Evolutionary conservation across 2,113 vertebrate genomes (phyloP).

Genomic region (Lampris megalopsis): DNA sequence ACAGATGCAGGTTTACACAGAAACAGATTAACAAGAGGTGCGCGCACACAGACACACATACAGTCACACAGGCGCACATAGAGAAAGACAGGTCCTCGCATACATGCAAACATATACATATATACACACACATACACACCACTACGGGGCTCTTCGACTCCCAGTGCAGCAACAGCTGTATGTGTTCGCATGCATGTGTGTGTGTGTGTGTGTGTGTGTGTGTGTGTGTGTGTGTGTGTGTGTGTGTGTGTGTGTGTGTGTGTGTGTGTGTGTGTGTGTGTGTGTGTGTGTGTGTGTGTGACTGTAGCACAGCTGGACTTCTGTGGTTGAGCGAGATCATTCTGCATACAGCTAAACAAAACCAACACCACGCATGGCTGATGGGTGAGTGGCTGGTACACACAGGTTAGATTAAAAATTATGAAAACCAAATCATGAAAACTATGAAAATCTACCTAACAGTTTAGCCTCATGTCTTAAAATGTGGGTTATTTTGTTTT

Average conservation of each 20-base stretch:
- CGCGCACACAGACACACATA: neutral
- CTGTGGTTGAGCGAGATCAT: slow-evolving; percentile 68
- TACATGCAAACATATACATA: too few species aligned
- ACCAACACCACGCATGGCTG: slow-evolving; percentile 15
- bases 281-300: slow-evolving; percentile 24
- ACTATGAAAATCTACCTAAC: too few species aligned
- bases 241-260: slow-evolving; percentile 38
- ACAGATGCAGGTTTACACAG: slow-evolving; percentile 17
- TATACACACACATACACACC: neutral
- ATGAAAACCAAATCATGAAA: too few species aligned
- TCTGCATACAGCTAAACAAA: slow-evolving; percentile 47
- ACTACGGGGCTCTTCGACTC: too few species aligned
- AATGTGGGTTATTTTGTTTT: too few species aligned
- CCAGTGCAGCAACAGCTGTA: too few species aligned
- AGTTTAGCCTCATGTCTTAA: too few species aligned
- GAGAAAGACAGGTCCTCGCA: too few species aligned
- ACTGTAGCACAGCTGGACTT: slow-evolving; percentile 66
- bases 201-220: neutral
- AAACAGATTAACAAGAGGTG: too few species aligned
- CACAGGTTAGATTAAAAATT: slow-evolving; percentile 20
- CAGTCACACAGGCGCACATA: slow-evolving; percentile 37
- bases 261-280: slow-evolving; percentile 68
- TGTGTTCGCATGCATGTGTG: too few species aligned
- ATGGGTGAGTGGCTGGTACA: slow-evolving; percentile 34
- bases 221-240: slow-evolving; percentile 61